Evolutionary conservation across 2,797 vertebrate genomes (phyloP), one percentile per base, ranked within the genome.

Genomic region (Prionace glauca): DNA sequence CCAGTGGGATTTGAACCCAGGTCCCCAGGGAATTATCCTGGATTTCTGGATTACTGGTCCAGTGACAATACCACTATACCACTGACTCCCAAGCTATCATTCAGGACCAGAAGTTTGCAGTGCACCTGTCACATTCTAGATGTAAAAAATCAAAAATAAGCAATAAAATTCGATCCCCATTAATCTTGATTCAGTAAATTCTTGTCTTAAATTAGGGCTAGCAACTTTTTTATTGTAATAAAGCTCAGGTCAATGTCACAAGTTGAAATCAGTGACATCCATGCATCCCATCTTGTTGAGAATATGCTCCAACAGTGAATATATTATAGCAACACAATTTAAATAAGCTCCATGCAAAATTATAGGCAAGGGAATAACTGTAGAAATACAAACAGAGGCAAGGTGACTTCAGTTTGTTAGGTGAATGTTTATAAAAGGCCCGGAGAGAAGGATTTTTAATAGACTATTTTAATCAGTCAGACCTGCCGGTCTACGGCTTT

Each of bases 301-400:
- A 92, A 92, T 92, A 92, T 41, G 90, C 9, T 20, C 22, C 90
- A 67, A 92, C 62, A 92, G 90, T 67, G 62, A 92, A 92, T 69
- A 62, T 91, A 62, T n/a, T 62, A 91, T 45, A n/a, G 9, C 62
- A 92, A 67, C 90, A 92, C 62, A 69, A 69, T 92, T 92, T 92
- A 36, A 92, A 92, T 92, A 41, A 41, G n/a, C 20, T 90, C 69
- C 67, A 67, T 92, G 10, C 62, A 92, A 67, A 36, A 92, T 67
- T 24, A 36, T 60, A 67, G 65, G 67, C 90, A 65, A 65, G 60
- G 32, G 60, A 91, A 91, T 62, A 92, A 92, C 20, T 92, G 90
- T 62, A 67, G 62, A 92, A 92, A 67, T 69, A 67, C 65, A 92
- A 92, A 67, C 60, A 65, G 65, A 22, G 65, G 32, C 60, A 92